Conservation (phyloP, 1,140 invertebrate species). For the Oryctes rhinoceros region DNA sequence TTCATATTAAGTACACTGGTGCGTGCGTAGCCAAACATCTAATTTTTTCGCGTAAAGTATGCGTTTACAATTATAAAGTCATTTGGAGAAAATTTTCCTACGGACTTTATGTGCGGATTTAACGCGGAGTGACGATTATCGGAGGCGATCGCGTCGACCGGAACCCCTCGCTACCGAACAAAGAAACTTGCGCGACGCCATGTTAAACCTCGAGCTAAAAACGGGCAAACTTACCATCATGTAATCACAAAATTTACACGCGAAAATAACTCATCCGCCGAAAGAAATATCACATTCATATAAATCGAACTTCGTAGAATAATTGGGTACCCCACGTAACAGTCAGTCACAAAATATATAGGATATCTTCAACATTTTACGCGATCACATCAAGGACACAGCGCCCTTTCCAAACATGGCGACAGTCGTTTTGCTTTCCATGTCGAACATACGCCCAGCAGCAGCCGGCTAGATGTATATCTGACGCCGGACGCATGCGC, state of each 20-base stretch:
- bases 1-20: constrained; percentile 28
- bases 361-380: constrained; percentile 65
- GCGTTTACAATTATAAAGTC: not conserved
- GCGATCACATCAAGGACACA: constrained; percentile 63
- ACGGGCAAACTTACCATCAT: constrained; percentile 67
- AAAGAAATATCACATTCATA: constrained; percentile 61
- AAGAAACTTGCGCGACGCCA: constrained; percentile 67
- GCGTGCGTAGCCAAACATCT: constrained; percentile 34
- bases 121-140: not conserved
- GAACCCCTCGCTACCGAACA: constrained; percentile 56
- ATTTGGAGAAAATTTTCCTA: not conserved
- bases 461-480: constrained; percentile 50
- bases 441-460: constrained; percentile 46
- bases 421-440: constrained; percentile 53
- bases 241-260: constrained; percentile 68
- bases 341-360: constrained; percentile 62
- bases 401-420: constrained; percentile 68
- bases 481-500: constrained; percentile 41
- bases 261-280: constrained; percentile 64
- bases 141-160: not conserved
- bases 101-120: not conserved
- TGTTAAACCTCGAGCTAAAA: constrained; percentile 55
- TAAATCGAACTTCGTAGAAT: constrained; percentile 59
- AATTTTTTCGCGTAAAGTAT: constrained; percentile 25
- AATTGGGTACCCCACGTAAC: constrained; percentile 67